Base-by-base conservation (phyloP, 2,113 vertebrate genomes). In the Larimichthys polyactis region DNA sequence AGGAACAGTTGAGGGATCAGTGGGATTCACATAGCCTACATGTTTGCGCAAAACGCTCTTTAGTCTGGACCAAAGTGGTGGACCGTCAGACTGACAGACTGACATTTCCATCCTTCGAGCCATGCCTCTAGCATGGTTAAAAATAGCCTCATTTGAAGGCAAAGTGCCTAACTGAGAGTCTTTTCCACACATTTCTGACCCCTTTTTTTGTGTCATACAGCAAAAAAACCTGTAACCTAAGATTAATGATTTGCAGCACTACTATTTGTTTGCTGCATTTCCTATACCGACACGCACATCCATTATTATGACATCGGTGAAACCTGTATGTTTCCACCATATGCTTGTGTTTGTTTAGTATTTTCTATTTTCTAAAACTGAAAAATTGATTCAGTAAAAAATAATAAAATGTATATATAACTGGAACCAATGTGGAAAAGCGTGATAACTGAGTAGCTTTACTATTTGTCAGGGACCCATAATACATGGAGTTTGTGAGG, bases 401-500 rank as follows among this genome's bases (percentile, higher is more conserved):
- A 71, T 19, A 43, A 15, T 2, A 4, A 52, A 15, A 0, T 71
- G 67, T 66, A 40, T 51, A 51, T 48, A 24, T 40, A 40, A 60
- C 48, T 20, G 27, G 16, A 29, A 24, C 17, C 49, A 29, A 20
- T n/a, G 19, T 59, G 1, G 2, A 40, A 20, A 0, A 29, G 49
- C 16, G 27, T 46, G 8, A 19, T 8, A 27, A 20, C 32, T 40
- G 58, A 54, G 27, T n/a, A 48, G 29, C 57, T 17, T 68, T 32
- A n/a, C 6, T 22, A 60, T 66, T 40, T 79, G 44, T 64, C 51
- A 48, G 48, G 27, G 49, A 22, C 79, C 49, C 40, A 75, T 55
- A 58, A 82, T 77, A 84, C 40, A 82, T 82, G 44, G 29, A 59
- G 63, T 49, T 17, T 64, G 27, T 24, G 46, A 59, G 52, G 36